Evolutionary conservation across 2,113 vertebrate species (phyloP).

Genomic region (Centropus bengalensis): DNA sequence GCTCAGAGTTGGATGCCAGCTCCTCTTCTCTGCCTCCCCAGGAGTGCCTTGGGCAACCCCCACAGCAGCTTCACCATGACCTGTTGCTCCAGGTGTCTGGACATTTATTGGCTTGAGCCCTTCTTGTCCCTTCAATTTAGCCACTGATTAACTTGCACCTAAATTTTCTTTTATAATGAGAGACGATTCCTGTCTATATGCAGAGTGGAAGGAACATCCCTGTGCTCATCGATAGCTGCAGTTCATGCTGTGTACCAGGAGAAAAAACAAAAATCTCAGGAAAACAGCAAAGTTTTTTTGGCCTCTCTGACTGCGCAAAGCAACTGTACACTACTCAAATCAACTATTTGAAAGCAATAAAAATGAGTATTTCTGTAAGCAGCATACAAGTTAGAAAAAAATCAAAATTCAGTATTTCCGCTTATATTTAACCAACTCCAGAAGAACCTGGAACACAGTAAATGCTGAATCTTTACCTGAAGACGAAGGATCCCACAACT

Average conservation of each 20-base stretch:
- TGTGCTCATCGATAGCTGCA: not conserved
- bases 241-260: not conserved
- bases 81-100: not conserved
- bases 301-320: not conserved
- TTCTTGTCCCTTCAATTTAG: not conserved
- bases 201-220: not conserved
- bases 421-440: not conserved
- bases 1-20: not conserved
- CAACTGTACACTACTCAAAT: not conserved
- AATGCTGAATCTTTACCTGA: not conserved
- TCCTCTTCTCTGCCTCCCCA: not conserved
- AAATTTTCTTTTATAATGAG: not conserved
- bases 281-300: conserved; percentile 9
- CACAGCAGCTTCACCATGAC: accelerated
- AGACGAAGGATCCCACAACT: not conserved
- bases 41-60: not conserved
- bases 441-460: not conserved
- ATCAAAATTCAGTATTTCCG: not conserved
- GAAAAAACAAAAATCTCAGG: not conserved
- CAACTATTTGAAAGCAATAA: not conserved
- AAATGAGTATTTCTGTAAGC: not conserved
- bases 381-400: not conserved
- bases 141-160: not conserved
- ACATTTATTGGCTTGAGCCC: not conserved
- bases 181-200: accelerated